Evolutionary conservation across 2,888 invertebrate genomes (phyloP).

Genomic region (Carpatolechia fugitivella): DNA sequence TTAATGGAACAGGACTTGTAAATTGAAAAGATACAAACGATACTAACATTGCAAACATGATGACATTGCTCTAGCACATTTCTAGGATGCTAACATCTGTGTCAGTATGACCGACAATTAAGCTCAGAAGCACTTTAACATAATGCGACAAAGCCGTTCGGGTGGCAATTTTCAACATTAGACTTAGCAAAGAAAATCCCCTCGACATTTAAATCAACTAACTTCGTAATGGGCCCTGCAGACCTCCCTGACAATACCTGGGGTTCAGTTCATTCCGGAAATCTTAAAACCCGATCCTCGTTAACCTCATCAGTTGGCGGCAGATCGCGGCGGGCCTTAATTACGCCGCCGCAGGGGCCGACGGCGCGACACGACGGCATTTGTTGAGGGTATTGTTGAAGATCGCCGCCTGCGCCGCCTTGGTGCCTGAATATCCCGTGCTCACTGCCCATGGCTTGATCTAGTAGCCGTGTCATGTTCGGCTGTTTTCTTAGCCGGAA

Average conservation of each 20-base stretch:
- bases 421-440: not conserved
- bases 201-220: not conserved
- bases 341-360: conserved; percentile 69
- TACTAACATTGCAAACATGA: too few relatives aligned
- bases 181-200: not conserved
- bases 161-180: too few relatives aligned
- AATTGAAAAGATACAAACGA: too few relatives aligned
- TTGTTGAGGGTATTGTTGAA: conserved; percentile 46
- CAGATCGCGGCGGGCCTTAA: conserved; percentile 52
- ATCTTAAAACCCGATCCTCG: conserved; percentile 13
- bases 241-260: conserved; percentile 2
- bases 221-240: not conserved
- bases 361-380: conserved; percentile 60
- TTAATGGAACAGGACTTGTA: too few relatives aligned
- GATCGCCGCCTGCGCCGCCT: not conserved
- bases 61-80: too few relatives aligned
- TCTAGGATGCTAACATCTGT: too few relatives aligned
- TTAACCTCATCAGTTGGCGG: conserved; percentile 36
- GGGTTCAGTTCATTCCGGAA: conserved; percentile 6
- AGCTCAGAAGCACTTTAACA: too few relatives aligned
- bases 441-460: not conserved
- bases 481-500: not conserved
- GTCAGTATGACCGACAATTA: too few relatives aligned
- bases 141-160: too few relatives aligned
- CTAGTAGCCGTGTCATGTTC: not conserved